Evolutionary conservation across 2,797 vertebrate species (phyloP).

Genomic region (Paratrypauchen microcephalus): DNA sequence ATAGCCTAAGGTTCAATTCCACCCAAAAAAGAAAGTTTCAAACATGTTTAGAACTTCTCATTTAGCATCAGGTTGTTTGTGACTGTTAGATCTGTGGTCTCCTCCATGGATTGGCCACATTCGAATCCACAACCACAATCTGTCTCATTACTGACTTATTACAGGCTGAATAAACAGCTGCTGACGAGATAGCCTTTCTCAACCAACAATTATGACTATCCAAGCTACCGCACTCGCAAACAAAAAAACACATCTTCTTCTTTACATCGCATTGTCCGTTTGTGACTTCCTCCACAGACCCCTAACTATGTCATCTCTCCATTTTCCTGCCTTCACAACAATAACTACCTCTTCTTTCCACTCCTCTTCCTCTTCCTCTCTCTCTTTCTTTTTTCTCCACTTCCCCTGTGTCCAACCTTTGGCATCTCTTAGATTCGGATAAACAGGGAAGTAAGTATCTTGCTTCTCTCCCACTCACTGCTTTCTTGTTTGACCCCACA

Average conservation of each 20-base stretch:
- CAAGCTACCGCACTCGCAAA: background rate
- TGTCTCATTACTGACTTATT: conserved; percentile 9
- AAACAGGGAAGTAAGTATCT: conserved; percentile 98
- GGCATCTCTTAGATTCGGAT: conserved; percentile 92
- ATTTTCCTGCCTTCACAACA: conserved; percentile 49
- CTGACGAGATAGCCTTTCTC: background rate
- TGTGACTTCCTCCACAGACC: conserved; percentile 20
- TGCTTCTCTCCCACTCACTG: conserved; percentile 45
- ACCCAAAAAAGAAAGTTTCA: background rate
- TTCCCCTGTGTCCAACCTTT: conserved; percentile 51
- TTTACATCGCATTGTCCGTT: background rate
- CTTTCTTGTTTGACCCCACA: conserved; percentile 25
- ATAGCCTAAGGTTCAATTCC: background rate
- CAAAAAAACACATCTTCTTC: background rate
- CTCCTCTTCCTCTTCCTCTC: conserved; percentile 20
- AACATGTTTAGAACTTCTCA: background rate
- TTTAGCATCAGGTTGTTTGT: conserved; percentile 1
- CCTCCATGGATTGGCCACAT: conserved; percentile 6
- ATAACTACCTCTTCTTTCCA: conserved; percentile 68
- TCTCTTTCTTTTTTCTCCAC: conserved; percentile 37
- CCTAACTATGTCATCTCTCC: conserved; percentile 46
- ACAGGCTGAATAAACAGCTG: conserved; percentile 8
- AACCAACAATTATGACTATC: too few relatives aligned
- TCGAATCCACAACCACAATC: conserved; percentile 9
- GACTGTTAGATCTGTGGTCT: background rate